Percentiles rank a stretch among this genome's conserved stretches.
phyloP scores from a whole-genome alignment of 92 coral and sea anemone species.

The Chrysogorgia sp. region DNA sequence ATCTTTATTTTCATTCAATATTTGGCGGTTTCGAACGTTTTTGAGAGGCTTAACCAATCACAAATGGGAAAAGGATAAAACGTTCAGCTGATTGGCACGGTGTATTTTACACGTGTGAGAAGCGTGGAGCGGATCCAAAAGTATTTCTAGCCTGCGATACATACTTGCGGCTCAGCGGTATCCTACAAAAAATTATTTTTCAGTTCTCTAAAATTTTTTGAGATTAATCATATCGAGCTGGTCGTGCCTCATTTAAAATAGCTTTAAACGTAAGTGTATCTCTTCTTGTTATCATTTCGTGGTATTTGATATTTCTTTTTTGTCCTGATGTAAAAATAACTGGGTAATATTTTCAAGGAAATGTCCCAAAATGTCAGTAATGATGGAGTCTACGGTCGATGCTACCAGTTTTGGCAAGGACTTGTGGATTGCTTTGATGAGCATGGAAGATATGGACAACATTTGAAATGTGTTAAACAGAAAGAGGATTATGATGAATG shows the following conservation, averaged over 20 bases:
- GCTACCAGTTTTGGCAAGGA: conserved; percentile 94
- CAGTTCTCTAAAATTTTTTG: no score
- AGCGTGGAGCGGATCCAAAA: no score
- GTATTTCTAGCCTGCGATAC: no score
- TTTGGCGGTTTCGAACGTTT: conserved; percentile 24
- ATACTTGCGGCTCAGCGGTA: no score
- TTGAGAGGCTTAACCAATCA: conserved; percentile 25
- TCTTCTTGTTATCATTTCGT: neutral
- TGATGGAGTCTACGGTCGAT: conserved; percentile 81
- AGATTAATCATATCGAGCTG: no score
- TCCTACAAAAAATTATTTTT: neutral
- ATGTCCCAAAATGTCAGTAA: conserved; percentile 33
- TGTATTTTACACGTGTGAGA: neutral
- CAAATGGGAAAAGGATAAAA: neutral
- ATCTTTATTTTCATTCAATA: conserved; percentile 2
- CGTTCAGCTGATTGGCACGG: neutral
- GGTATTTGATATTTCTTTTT: neutral
- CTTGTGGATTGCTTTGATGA: conserved; percentile 71
- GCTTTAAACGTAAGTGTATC: conserved; percentile 5
- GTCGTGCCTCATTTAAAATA: no score
- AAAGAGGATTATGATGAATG: conserved; percentile 95
- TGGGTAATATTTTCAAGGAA: neutral
- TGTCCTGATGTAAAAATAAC: neutral
- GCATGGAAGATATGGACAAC: conserved; percentile 74
- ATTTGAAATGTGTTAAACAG: conserved; percentile 67